Percentiles rank a stretch among this genome's conserved stretches.
phyloP scores from a whole-genome alignment of 2,888 invertebrate genomes.

The Andrena bicolor region DNA sequence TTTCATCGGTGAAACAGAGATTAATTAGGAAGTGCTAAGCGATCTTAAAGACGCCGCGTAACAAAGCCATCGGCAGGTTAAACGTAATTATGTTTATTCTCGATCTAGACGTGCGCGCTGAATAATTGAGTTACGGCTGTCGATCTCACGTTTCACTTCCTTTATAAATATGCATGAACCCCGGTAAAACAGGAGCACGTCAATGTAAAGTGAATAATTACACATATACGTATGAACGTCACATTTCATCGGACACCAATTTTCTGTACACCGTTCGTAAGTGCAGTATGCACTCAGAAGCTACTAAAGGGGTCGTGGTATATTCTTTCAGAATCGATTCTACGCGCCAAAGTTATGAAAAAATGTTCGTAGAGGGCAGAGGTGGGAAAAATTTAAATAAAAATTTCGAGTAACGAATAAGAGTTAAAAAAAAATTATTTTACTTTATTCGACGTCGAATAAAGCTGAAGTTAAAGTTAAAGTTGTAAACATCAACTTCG shows the following conservation, averaged over 20 bases:
- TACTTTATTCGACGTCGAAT: no score
- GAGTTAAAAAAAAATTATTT: no score
- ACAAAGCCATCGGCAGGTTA: constrained; percentile 23
- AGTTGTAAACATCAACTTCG: no score
- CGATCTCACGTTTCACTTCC: constrained; percentile 36
- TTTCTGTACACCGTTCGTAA: not conserved
- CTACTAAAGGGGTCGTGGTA: no score
- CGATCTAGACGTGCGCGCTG: constrained; percentile 13
- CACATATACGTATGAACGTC: not conserved
- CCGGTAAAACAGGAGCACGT: constrained; percentile 8
- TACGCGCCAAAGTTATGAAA: no score
- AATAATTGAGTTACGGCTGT: constrained; percentile 26
- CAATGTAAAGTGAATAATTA: constrained; percentile 16
- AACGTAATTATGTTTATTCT: constrained; percentile 29
- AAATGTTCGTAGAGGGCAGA: no score
- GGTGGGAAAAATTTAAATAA: no score
- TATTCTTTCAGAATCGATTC: no score
- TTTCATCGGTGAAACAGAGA: not conserved
- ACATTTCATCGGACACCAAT: not conserved
- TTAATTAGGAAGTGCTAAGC: constrained; percentile 15
- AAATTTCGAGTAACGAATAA: no score
- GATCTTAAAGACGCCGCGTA: constrained; percentile 1
- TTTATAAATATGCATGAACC: constrained; percentile 38
- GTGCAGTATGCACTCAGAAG: no score
- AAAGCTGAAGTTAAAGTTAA: no score